Evolutionary conservation across 2,888 invertebrate genomes (phyloP).

Genomic region (Linnaemya tessellans): DNA sequence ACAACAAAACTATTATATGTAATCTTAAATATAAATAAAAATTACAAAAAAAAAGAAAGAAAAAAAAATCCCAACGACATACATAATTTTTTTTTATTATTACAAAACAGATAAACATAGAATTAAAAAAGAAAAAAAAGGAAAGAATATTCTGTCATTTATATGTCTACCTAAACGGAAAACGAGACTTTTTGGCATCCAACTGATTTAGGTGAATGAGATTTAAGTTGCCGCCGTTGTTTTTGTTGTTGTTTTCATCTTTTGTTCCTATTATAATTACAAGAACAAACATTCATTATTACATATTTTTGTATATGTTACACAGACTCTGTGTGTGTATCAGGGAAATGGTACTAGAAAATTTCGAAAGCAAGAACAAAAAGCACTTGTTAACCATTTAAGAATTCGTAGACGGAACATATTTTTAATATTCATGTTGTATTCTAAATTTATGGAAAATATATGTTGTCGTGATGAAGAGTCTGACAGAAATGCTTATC

Average conservation of each 20-base stretch:
- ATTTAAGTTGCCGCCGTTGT: constrained; percentile 34
- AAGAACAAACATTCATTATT: constrained; percentile 11
- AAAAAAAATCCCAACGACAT: constrained; percentile 36
- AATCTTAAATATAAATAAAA: constrained; percentile 31
- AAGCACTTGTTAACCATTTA: constrained; percentile 29
- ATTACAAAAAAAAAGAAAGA: not conserved
- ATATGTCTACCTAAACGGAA: constrained; percentile 57
- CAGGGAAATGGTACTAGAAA: not conserved
- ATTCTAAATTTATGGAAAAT: not conserved
- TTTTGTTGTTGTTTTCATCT: constrained; percentile 36
- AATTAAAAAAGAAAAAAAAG: constrained; percentile 30
- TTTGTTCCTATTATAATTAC: constrained; percentile 57
- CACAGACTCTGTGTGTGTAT: not conserved
- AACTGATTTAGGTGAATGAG: constrained; percentile 70
- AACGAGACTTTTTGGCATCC: constrained; percentile 72
- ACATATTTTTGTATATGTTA: constrained; percentile 4
- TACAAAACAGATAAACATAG: constrained; percentile 45
- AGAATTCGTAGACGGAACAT: constrained; percentile 2
- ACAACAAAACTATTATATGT: constrained; percentile 37
- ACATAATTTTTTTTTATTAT: constrained; percentile 34
- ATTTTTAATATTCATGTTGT: not conserved
- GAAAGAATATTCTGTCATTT: constrained; percentile 8
- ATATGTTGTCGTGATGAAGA: not conserved
- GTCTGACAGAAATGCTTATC: not conserved
- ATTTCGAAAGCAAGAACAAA: not conserved